Evolutionary conservation across 2,797 vertebrate genomes (phyloP), one percentile per base, ranked within the genome.

Genomic region (Leucoraja ocellata): DNA sequence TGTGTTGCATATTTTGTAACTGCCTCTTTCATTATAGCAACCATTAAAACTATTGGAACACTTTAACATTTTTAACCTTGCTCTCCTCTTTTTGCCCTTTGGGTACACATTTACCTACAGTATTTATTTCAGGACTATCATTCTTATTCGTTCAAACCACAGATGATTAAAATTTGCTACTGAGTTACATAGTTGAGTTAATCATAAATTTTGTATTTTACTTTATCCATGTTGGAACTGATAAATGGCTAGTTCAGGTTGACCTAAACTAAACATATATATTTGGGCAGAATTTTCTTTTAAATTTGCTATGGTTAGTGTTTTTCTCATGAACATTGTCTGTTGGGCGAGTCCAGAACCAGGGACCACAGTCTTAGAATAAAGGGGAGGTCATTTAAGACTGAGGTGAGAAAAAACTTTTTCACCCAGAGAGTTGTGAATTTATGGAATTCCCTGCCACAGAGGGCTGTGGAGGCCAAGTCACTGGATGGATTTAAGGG

Each of bases 181-280:
- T 58, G 4, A 21, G 39, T 58, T 86, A 63, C 83, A 65, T 18
- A 68, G 84, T 68, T 88, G 16, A 88, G 84, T 36, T 88, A 88
- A 68, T 88, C 84, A 88, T 65, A 88, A 32, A 21, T 68, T 32
- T 86, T 61, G n/a, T 32, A 65, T 88, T 88, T 68, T 21, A 88
- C 18, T 88, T 63, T 28, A 88, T 21, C 16, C 63, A n/a, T 68
- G 61, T 36, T n/a, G 21, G 63, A 61, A n/a, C 63, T 32, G 61
- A 88, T 84, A 28, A 61, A 25, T 84, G 23, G 81, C 10, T 11
- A 16, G 6, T 65, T 68, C 16, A 68, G 32, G n/a, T 68, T 88
- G 36, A 88, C 18, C 84, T 68, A 68, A 88, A 65, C 14, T 9
- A 36, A 88, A 8, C 81, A 84, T 10, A 28, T 39, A 80, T 73